Evolutionary conservation across 37 sponge, comb jelly and placozoan species (phyloP).

Genomic region (Crambe crambe): DNA sequence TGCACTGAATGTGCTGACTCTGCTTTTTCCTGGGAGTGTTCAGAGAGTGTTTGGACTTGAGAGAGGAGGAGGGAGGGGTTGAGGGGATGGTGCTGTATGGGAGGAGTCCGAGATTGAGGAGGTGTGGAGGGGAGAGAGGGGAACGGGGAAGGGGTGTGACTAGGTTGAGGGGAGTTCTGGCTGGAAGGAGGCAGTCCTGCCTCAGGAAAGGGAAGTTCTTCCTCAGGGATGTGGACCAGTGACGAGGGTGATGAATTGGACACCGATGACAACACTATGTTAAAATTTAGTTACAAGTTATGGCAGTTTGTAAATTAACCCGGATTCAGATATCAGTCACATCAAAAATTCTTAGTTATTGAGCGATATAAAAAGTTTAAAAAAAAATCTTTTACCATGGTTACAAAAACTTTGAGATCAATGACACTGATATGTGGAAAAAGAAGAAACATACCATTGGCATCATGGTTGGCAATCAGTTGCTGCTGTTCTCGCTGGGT

Average conservation of each 20-base stretch:
- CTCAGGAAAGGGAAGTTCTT: slow-evolving; percentile 30
- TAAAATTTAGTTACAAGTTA: no score
- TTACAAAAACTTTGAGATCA: no score
- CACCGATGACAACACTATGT: no score
- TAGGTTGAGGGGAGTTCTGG: slow-evolving; percentile 5
- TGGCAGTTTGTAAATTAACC: no score
- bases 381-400: no score
- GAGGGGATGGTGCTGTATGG: not conserved
- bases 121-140: slow-evolving; percentile 28
- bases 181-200: slow-evolving; percentile 11
- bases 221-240: not conserved
- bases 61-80: not conserved
- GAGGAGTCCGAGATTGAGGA: slow-evolving; percentile 11
- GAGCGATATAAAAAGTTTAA: no score
- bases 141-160: slow-evolving; percentile 20
- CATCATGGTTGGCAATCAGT: no score
- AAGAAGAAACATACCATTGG: no score
- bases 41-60: not conserved
- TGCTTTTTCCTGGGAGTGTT: not conserved
- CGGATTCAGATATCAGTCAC: no score
- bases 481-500: no score
- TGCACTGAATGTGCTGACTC: not conserved
- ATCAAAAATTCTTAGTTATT: no score
- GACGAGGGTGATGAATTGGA: not conserved
- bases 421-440: no score